These are phyloP conservation scores for Helleia helle DNA, from an alignment of 2,888 invertebrate genomes.

Conservation along the genomic window DNA sequence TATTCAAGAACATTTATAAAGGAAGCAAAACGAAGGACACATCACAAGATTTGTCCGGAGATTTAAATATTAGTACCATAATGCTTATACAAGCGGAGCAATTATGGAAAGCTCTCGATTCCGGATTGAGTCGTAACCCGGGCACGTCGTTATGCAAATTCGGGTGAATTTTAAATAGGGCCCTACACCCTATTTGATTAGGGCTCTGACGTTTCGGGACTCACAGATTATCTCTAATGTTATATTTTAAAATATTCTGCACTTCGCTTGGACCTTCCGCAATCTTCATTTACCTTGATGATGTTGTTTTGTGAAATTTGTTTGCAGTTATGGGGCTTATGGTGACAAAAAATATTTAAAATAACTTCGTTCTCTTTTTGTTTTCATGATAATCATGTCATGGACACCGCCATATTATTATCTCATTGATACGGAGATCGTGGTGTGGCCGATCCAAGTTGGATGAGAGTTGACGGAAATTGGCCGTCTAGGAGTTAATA, in stretches of 20 bases:
- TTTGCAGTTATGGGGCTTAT: too few relatives aligned
- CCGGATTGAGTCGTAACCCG: constrained; percentile 49
- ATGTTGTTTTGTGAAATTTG: too few relatives aligned
- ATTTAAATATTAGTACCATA: constrained; percentile 1
- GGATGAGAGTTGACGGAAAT: too few relatives aligned
- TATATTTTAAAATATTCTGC: not conserved
- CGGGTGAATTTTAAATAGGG: constrained; percentile 44
- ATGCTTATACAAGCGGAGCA: constrained; percentile 9
- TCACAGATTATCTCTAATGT: constrained; percentile 13
- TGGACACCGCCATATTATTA: too few relatives aligned
- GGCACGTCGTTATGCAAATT: constrained; percentile 51
- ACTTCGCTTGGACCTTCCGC: too few relatives aligned
- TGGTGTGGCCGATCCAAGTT: too few relatives aligned
- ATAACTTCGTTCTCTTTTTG: too few relatives aligned
- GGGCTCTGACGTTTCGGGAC: constrained; percentile 29
- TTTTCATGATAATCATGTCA: too few relatives aligned
- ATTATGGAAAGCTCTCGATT: constrained; percentile 11
- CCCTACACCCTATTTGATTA: constrained; percentile 57
- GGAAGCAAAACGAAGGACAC: not conserved
- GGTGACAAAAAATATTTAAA: too few relatives aligned
- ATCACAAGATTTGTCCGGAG: not conserved
- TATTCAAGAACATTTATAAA: not conserved
- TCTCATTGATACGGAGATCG: too few relatives aligned
- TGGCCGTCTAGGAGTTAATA: too few relatives aligned
- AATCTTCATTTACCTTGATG: too few relatives aligned